These are phyloP conservation scores for Miltochrista miniata DNA, from an alignment of 2,888 invertebrate species.

Conservation along the genomic window DNA sequence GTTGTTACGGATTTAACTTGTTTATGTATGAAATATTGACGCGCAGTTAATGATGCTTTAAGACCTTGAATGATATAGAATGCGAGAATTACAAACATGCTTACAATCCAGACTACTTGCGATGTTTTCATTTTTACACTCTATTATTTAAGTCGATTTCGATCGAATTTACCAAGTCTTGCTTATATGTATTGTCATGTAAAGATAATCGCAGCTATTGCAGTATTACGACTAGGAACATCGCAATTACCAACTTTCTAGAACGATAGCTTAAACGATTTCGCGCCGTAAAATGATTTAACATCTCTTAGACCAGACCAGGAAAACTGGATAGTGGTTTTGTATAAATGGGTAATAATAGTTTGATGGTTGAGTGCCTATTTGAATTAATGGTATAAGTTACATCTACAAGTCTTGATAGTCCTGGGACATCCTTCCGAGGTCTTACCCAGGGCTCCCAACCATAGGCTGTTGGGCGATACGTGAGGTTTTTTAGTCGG, in stretches of 20 bases:
- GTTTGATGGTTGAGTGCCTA: background rate
- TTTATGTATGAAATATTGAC: conserved; percentile 57
- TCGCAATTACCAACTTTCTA: conserved; percentile 46
- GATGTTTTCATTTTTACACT: too few relatives aligned
- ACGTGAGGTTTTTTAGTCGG: too few relatives aligned
- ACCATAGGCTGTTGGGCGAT: too few relatives aligned
- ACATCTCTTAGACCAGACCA: background rate
- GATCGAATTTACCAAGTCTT: too few relatives aligned
- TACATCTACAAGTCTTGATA: too few relatives aligned
- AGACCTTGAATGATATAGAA: conserved; percentile 28
- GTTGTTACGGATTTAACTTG: conserved; percentile 66
- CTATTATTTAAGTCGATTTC: too few relatives aligned
- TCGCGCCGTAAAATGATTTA: conserved; percentile 14
- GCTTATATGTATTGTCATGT: conserved; percentile 18
- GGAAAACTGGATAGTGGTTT: background rate
- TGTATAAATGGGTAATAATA: background rate
- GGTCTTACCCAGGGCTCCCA: too few relatives aligned
- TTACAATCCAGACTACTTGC: too few relatives aligned
- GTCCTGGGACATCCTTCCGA: too few relatives aligned
- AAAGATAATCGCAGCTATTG: conserved; percentile 30
- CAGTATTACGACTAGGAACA: conserved; percentile 29
- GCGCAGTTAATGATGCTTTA: conserved; percentile 45
- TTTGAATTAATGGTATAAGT: too few relatives aligned
- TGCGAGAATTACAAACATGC: background rate
- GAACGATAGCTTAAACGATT: conserved; percentile 14